A percentile compares a stretch with the other conserved stretches of the same genome.
Conservation (phyloP, 2,888 invertebrate species). For the Dicyrtomina minuta region DNA sequence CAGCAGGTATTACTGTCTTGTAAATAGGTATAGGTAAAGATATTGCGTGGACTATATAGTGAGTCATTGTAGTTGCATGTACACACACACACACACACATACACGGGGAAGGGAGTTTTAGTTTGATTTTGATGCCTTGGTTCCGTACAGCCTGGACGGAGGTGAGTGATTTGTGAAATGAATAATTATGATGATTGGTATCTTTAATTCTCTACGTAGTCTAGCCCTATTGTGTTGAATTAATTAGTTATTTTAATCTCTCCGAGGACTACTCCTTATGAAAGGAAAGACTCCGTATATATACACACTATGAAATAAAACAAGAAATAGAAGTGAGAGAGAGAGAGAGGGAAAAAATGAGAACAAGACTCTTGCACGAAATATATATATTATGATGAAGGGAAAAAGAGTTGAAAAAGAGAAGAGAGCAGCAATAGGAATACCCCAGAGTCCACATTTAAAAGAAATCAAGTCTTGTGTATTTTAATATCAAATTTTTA, state of each 20-base stretch:
- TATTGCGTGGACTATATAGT: too few species aligned
- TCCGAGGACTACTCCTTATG: conserved; percentile 17
- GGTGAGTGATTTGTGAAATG: conserved; percentile 46
- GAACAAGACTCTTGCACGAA: neutral
- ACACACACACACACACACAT: too few species aligned
- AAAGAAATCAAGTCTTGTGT: conserved; percentile 47
- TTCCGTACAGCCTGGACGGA: conserved; percentile 13
- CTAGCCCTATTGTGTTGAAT: conserved; percentile 49
- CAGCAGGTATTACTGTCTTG: too few species aligned
- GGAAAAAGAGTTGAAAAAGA: conserved; percentile 10
- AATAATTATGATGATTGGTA: conserved; percentile 50
- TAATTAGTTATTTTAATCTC: conserved; percentile 51
- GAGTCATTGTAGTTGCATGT: too few species aligned
- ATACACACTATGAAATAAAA: neutral
- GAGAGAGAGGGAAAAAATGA: neutral
- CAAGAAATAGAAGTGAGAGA: neutral
- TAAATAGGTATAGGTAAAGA: too few species aligned
- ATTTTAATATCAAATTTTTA: conserved; percentile 49
- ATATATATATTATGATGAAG: conserved; percentile 19
- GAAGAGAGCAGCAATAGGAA: conserved; percentile 12
- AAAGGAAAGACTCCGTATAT: neutral
- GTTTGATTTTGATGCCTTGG: neutral
- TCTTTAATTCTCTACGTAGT: conserved; percentile 51
- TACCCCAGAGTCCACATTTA: conserved; percentile 44
- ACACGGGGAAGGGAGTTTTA: neutral